Base-by-base conservation (phyloP, 2,888 invertebrate species). In the Petrophora chlorosata region DNA sequence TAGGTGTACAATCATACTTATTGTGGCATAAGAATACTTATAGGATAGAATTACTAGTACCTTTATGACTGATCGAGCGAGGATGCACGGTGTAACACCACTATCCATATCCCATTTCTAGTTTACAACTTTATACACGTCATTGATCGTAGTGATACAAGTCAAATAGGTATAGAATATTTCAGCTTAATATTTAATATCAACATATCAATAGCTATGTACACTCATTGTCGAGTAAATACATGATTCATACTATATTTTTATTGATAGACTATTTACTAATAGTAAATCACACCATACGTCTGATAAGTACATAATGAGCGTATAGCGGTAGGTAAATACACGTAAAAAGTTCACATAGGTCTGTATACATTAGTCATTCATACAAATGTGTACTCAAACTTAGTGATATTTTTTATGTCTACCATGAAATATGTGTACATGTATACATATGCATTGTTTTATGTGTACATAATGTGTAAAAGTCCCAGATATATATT, bases 131-230 rank as follows among this genome's bases (percentile, higher is more conserved):
- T n/a, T n/a, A n/a, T n/a, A n/a, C n/a, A n/a, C n/a, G n/a, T n/a
- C n/a, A n/a, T n/a, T n/a, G n/a, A n/a, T n/a, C n/a, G 22, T 22
- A 23, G 7, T 23, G n/a, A 19, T 33, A 7, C 32, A 33, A 33
- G 12, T 33, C 17, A 0, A 33, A 19, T 17, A 33, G 7, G 12
- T 7, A n/a, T n/a, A n/a, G 10, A 5, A 19, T 33, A 33, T 12
- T 17, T 14, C 5, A 28, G 14, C 8, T 15, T n/a, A 16, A 12
- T 19, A 17, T 19, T 33, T n/a, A 36, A 23, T 7, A 23, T 32
- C 23, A 45, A 45, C n/a, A 45, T 45, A 38, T 38, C 26, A 3
- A 33, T 45, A 14, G n/a, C n/a, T n/a, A n/a, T n/a, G n/a, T n/a
- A n/a, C n/a, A n/a, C n/a, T 10, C 36, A 16, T 5, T n/a, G n/a